phyloP scores from a whole-genome alignment of 2,113 vertebrate genomes.

The Dasyornis broadbenti region DNA sequence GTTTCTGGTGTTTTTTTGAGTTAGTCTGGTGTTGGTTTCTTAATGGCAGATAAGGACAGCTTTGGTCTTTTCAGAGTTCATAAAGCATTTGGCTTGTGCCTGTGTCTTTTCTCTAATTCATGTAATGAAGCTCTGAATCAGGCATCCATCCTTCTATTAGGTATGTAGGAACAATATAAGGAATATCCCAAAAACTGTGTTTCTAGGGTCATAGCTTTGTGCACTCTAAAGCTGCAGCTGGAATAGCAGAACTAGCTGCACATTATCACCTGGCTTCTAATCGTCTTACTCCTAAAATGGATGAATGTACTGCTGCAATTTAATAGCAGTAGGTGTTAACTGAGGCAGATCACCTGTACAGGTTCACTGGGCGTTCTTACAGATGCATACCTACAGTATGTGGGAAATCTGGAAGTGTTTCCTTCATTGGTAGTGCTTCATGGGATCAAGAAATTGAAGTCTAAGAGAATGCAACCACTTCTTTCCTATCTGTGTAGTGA shows the following conservation, averaged over 20 bases:
- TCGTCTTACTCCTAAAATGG: not conserved
- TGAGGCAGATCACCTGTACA: not conserved
- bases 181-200: not conserved
- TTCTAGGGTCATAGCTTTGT: not conserved
- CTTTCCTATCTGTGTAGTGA: not conserved
- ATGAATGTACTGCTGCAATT: not conserved
- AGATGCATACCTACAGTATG: not conserved
- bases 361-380: not conserved
- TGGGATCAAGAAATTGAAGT: not conserved
- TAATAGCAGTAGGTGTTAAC: not conserved
- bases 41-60: not conserved
- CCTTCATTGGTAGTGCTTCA: rapidly evolving
- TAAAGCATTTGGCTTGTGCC: not conserved
- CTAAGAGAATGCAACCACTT: not conserved
- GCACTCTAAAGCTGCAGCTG: not conserved
- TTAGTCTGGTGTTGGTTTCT: not conserved
- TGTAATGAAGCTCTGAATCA: not conserved
- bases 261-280: not conserved
- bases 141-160: not conserved
- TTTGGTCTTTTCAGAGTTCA: not conserved
- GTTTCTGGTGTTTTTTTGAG: not conserved
- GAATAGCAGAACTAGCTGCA: not conserved
- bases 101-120: not conserved
- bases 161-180: not conserved
- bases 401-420: not conserved